Conservation (phyloP, 1,140 invertebrate species). For the Neoseiulus cucumeris region DNA sequence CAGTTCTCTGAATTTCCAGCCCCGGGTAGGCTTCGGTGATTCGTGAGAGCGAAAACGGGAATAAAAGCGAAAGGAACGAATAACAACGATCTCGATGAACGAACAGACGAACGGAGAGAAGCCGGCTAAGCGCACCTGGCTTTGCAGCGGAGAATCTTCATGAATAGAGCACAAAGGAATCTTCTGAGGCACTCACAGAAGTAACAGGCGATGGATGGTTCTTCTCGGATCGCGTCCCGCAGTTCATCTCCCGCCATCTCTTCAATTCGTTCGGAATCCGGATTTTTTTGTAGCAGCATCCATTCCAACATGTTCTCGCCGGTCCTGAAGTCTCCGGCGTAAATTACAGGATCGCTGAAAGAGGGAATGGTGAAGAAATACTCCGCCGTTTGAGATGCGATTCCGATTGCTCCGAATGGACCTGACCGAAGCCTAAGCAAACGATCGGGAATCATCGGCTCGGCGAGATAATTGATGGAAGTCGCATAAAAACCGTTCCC, state of each 20-base stretch:
- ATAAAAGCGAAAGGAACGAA: too few relatives aligned
- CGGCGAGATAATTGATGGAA: too few relatives aligned
- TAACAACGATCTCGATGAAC: too few relatives aligned
- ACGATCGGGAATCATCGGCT: too few relatives aligned
- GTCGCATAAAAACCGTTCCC: too few relatives aligned
- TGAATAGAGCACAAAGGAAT: background rate
- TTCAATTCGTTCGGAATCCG: constrained; percentile 26
- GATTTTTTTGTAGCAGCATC: constrained; percentile 28
- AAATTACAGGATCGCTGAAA: constrained; percentile 58
- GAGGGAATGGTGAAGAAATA: background rate
- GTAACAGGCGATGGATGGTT: constrained; percentile 24
- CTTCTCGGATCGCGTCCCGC: constrained; percentile 20
- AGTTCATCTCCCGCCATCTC: constrained; percentile 25
- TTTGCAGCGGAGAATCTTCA: background rate
- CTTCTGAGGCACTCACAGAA: constrained; percentile 23
- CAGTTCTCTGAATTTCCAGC: too few relatives aligned
- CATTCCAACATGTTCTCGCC: constrained; percentile 23
- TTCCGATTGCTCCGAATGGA: too few relatives aligned
- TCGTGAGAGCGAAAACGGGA: too few relatives aligned
- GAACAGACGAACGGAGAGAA: too few relatives aligned
- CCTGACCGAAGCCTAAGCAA: too few relatives aligned
- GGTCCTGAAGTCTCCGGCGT: constrained; percentile 39
- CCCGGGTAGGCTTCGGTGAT: too few relatives aligned
- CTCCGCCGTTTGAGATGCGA: too few relatives aligned
- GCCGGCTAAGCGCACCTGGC: background rate